A percentile compares a stretch with the other conserved stretches of the same genome.
These are phyloP conservation scores for Heliconius hortense DNA, from an alignment of 2,888 invertebrate species.

Conservation along the genomic window DNA sequence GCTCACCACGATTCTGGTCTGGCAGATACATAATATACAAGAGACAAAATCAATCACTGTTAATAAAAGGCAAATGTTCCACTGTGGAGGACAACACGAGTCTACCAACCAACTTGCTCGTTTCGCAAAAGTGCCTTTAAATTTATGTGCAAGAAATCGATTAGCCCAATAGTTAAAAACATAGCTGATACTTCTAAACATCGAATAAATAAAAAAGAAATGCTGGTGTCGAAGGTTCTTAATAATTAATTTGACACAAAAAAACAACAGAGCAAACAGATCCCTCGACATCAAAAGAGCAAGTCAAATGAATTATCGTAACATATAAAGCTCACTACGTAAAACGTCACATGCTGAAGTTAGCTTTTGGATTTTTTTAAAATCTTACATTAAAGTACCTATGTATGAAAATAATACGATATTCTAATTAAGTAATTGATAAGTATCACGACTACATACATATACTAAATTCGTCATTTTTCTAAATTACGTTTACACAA, in stretches of 20 bases:
- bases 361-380: constrained; percentile 60
- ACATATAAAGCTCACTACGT: constrained; percentile 53
- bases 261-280: constrained; percentile 45
- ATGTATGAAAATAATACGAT: background rate
- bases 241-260: constrained; percentile 56
- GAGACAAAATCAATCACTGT: constrained; percentile 33
- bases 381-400: background rate
- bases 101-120: constrained; percentile 42
- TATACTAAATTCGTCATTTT: background rate
- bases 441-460: background rate
- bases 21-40: background rate
- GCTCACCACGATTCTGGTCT: constrained; percentile 1
- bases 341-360: constrained; percentile 42
- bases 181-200: constrained; percentile 24
- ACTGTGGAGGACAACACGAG: constrained; percentile 40
- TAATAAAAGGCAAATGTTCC: constrained; percentile 24
- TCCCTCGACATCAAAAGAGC: constrained; percentile 73
- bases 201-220: constrained; percentile 26
- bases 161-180: constrained; percentile 36
- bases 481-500: background rate
- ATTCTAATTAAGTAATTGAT: no score
- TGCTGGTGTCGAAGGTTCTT: constrained; percentile 67
- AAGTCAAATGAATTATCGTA: constrained; percentile 80
- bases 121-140: constrained; percentile 31
- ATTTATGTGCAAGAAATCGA: constrained; percentile 28